phyloP scores from a whole-genome alignment of 1,140 invertebrate genomes.

The Heliconius eleuchia region DNA sequence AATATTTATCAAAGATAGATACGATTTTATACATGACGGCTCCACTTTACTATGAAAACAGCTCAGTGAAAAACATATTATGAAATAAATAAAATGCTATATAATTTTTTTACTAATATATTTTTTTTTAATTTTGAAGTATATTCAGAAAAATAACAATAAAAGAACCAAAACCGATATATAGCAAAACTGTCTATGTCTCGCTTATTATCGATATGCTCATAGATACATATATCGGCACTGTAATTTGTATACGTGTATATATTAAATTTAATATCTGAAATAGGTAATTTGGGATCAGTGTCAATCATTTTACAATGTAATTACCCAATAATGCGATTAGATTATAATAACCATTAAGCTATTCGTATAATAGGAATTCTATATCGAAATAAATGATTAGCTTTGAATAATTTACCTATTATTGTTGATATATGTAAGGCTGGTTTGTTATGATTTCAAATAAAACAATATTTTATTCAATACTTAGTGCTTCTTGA shows the following conservation, averaged over 20 bases:
- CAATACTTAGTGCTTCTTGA: too few relatives aligned
- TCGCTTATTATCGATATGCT: background rate
- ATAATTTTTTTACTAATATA: too few relatives aligned
- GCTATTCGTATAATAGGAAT: background rate
- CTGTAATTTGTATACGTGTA: background rate
- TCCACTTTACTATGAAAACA: too few relatives aligned
- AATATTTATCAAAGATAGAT: too few relatives aligned
- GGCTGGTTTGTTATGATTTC: background rate
- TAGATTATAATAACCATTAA: slow-evolving; percentile 7
- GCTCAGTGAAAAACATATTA: too few relatives aligned
- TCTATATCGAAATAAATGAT: slow-evolving; percentile 1
- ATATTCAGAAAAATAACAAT: background rate
- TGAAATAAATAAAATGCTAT: too few relatives aligned
- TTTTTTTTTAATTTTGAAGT: too few relatives aligned
- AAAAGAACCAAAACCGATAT: background rate
- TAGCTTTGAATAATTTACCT: background rate
- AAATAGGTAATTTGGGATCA: slow-evolving; percentile 12
- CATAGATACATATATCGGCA: background rate
- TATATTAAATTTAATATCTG: slow-evolving; percentile 13
- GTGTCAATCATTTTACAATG: slow-evolving; percentile 12
- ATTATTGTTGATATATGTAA: background rate
- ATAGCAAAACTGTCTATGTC: background rate
- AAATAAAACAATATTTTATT: too few relatives aligned
- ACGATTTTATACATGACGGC: too few relatives aligned
- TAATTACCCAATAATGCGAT: slow-evolving; percentile 3